These are phyloP conservation scores for Tetraneura akinire DNA, from an alignment of 1,140 invertebrate genomes.

Conservation along the genomic window DNA sequence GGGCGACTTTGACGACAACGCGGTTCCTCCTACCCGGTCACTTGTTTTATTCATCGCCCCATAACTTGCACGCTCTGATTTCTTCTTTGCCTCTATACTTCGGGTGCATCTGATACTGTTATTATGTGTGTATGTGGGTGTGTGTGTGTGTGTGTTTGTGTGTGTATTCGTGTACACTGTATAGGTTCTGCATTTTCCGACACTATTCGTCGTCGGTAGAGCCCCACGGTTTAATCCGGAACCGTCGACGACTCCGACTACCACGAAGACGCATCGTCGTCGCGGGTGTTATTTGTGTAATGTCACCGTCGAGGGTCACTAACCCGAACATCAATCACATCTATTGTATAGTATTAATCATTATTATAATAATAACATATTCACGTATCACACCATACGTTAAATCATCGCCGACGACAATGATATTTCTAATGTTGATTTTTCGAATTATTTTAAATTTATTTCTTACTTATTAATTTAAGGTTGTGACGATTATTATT, in stretches of 20 bases:
- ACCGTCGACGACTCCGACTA: neutral
- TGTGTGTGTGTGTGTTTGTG: no score
- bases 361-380: no score
- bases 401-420: no score
- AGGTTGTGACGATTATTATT: no score
- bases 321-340: neutral
- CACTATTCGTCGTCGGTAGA: constrained; percentile 9
- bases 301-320: constrained; percentile 24
- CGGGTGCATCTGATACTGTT: neutral
- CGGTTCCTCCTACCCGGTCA: constrained; percentile 9
- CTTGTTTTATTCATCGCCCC: constrained; percentile 35
- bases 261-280: neutral
- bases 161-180: neutral
- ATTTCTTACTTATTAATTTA: no score
- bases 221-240: constrained; percentile 43
- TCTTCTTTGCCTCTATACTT: neutral
- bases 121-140: neutral
- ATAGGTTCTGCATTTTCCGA: neutral
- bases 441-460: no score
- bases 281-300: constrained; percentile 28
- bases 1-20: constrained; percentile 14
- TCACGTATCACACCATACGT: no score
- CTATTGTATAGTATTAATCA: no score
- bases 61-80: constrained; percentile 43
- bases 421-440: no score